Conservation (phyloP, 1,140 invertebrate genomes). For the Panagrolaimus sp. region DNA sequence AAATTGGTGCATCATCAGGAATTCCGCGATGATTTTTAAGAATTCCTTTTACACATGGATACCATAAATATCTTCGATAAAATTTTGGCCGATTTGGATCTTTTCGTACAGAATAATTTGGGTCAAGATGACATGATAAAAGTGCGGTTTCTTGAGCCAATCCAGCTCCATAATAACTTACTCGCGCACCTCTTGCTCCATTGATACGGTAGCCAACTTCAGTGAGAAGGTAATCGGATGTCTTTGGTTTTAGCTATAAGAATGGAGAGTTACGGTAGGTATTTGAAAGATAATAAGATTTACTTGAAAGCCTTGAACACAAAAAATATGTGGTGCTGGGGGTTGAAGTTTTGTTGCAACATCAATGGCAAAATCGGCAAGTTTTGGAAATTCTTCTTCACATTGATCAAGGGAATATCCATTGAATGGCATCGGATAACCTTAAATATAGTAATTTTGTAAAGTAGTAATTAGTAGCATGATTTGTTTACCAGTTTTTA, state of each 20-base stretch:
- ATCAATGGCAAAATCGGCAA: slow-evolving; percentile 23
- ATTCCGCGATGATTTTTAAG: neutral
- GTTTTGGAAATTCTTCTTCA: slow-evolving; percentile 27
- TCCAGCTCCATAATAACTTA: slow-evolving; percentile 23
- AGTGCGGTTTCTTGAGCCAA: slow-evolving; percentile 29
- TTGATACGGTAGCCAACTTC: slow-evolving; percentile 34
- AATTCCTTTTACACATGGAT: neutral
- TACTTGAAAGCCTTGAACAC: slow-evolving; percentile 35
- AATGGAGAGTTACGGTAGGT: neutral
- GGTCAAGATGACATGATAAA: slow-evolving; percentile 23
- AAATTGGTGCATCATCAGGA: neutral
- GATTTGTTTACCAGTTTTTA: slow-evolving; percentile 18
- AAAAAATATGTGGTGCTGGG: slow-evolving; percentile 30
- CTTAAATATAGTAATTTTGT: neutral
- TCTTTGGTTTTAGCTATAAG: neutral
- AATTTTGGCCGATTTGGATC: slow-evolving; percentile 19
- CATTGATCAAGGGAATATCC: slow-evolving; percentile 23
- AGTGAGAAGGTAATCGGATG: slow-evolving; percentile 24
- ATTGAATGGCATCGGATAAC: slow-evolving; percentile 27
- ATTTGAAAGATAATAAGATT: neutral
- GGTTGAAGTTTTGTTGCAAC: slow-evolving; percentile 23
- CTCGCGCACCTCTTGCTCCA: slow-evolving; percentile 21
- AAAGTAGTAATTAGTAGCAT: neutral
- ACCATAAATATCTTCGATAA: slow-evolving; percentile 14
- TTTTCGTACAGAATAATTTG: slow-evolving; percentile 20